phyloP scores from a whole-genome alignment of 2,797 vertebrate species.

The Argya squamiceps region DNA sequence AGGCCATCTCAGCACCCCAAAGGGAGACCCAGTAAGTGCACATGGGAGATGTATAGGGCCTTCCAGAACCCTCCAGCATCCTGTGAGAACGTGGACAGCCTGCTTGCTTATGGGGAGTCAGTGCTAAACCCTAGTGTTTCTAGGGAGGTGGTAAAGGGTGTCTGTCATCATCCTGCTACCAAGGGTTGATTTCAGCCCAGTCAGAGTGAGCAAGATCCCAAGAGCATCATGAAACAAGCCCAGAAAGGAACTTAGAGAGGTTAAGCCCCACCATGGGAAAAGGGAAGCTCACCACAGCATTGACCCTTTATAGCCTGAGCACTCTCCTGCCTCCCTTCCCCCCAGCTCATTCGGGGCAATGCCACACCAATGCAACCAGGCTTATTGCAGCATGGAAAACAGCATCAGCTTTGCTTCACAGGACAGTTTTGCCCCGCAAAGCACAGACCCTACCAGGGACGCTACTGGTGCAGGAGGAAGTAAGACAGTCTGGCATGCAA shows the following conservation, averaged over 20 bases:
- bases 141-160: background rate
- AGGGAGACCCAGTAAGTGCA: background rate
- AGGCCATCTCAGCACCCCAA: rapidly evolving
- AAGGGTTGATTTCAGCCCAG: background rate
- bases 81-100: background rate
- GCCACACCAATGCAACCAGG: background rate
- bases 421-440: background rate
- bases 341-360: rapidly evolving
- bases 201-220: background rate
- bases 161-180: background rate
- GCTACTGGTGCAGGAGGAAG: background rate
- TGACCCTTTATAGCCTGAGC: background rate
- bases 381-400: background rate
- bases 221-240: background rate
- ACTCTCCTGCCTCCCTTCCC: background rate
- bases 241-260: background rate
- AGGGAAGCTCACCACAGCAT: background rate
- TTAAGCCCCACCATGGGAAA: background rate
- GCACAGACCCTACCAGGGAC: background rate
- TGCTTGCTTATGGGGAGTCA: rapidly evolving
- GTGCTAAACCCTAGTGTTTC: background rate
- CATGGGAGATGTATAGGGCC: background rate
- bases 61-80: background rate
- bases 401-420: background rate
- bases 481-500: background rate